Percentiles rank a stretch among this genome's conserved stretches.
These are phyloP conservation scores for Nemotelus nigrinus DNA, from an alignment of 2,888 invertebrate genomes.

Conservation along the genomic window DNA sequence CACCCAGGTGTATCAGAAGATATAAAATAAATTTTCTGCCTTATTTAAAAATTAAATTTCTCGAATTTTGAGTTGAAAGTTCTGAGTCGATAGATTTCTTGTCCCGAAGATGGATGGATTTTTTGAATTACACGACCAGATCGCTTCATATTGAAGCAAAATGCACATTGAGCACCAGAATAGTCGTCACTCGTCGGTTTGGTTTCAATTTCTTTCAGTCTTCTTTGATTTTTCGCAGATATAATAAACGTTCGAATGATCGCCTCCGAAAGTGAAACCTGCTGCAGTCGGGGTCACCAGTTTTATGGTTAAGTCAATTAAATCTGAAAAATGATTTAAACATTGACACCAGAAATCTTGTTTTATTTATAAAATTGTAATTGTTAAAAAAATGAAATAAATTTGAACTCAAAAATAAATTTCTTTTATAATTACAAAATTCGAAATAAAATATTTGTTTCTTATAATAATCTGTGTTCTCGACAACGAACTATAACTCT, in stretches of 20 bases:
- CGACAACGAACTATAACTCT: no score
- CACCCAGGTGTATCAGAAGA: conserved; percentile 78
- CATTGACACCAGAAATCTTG: no score
- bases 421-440: no score
- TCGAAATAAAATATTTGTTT: no score
- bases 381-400: no score
- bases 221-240: conserved; percentile 73
- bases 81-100: conserved; percentile 75
- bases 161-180: conserved; percentile 49
- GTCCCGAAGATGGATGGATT: conserved; percentile 76
- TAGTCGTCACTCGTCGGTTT: conserved; percentile 48
- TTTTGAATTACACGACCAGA: conserved; percentile 82
- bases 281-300: no score
- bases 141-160: conserved; percentile 75
- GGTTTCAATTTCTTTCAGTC: conserved; percentile 24
- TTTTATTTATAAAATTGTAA: no score
- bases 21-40: conserved; percentile 79
- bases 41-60: conserved; percentile 55
- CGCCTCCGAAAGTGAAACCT: conserved; percentile 69
- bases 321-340: no score
- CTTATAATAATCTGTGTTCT: no score
- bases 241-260: conserved; percentile 82
- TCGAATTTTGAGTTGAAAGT: conserved; percentile 63
- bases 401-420: no score
- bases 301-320: no score